phyloP scores from a whole-genome alignment of 2,888 invertebrate species.

The Beris chalybata region DNA sequence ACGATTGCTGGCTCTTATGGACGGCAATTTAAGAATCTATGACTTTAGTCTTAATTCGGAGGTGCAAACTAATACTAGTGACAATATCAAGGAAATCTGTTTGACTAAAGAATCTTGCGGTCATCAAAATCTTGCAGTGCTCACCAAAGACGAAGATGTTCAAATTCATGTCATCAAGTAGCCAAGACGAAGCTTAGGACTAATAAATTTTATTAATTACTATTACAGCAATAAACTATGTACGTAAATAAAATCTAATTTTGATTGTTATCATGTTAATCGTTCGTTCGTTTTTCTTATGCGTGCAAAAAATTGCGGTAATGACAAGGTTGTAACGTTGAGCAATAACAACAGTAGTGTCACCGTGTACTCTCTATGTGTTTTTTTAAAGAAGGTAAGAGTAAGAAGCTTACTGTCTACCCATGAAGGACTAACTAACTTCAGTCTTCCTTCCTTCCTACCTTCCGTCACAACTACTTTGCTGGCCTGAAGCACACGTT shows the following conservation, averaged over 20 bases:
- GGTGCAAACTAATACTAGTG: background rate
- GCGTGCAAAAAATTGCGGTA: too few species aligned
- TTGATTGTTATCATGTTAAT: too few species aligned
- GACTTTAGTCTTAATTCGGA: constrained; percentile 44
- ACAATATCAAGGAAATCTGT: constrained; percentile 21
- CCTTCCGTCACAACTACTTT: constrained; percentile 2
- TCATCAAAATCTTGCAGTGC: constrained; percentile 31
- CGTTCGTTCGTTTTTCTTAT: too few species aligned
- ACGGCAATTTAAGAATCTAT: constrained; percentile 48
- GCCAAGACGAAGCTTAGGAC: constrained; percentile 11
- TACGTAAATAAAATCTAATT: too few species aligned
- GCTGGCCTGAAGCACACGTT: constrained; percentile 28
- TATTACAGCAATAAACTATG: background rate
- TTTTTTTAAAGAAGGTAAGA: background rate
- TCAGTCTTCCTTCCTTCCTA: background rate
- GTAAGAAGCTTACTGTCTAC: too few species aligned
- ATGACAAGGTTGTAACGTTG: background rate
- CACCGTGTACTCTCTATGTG: background rate
- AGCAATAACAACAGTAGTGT: background rate
- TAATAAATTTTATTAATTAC: constrained; percentile 21
- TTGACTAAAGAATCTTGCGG: constrained; percentile 27
- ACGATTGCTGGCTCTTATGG: constrained; percentile 49
- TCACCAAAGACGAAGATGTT: constrained; percentile 30
- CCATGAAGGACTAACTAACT: too few species aligned
- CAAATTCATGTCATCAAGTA: constrained; percentile 33